Evolutionary conservation across 2,113 vertebrate genomes (phyloP), one percentile per base, ranked within the genome.

Genomic region (Thalassoma bifasciatum): DNA sequence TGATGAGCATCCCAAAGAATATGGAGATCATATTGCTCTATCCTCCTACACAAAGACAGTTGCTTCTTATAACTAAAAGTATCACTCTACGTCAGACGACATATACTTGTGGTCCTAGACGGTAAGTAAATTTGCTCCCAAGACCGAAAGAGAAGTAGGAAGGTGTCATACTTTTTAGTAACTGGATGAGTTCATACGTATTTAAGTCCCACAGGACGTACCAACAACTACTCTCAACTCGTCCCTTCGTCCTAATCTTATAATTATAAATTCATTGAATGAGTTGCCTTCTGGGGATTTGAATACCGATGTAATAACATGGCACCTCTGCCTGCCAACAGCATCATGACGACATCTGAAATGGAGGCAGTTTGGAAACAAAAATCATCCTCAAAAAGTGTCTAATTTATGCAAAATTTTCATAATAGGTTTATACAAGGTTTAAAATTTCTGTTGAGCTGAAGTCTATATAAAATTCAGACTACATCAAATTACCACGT

Each of bases 251-350:
- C n/a, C n/a, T n/a, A n/a, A n/a, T n/a, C n/a, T n/a, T n/a, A n/a
- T n/a, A n/a, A n/a, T 52, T 37, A 57, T 52, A 22, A 40, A 67
- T 54, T 56, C 36, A 65, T 49, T 14, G 19, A 67, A 49, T 8
- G 56, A 16, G 34, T 66, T 66, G 2, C 38, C 53, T 24, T 46
- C 22, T 22, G 9, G 26, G 54, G 60, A 56, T 62, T 46, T 62
- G 14, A 75, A 49, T 23, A 37, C 17, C 24, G 19, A 10, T 65
- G 30, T 36, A 40, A 42, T 65, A 26, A 30, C 13, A 46, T 38
- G 56, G 62, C 54, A 57, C 23, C 58, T 69, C 19, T 44, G 56
- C 37, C 51, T 37, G 23, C 10, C 0, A 0, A 52, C 21, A 64
- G 44, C 37, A 53, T 52, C 42, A 37, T 36, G 57, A 51, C 69